phyloP scores from a whole-genome alignment of 2,888 invertebrate species.

The Tromatobia lineatoria region DNA sequence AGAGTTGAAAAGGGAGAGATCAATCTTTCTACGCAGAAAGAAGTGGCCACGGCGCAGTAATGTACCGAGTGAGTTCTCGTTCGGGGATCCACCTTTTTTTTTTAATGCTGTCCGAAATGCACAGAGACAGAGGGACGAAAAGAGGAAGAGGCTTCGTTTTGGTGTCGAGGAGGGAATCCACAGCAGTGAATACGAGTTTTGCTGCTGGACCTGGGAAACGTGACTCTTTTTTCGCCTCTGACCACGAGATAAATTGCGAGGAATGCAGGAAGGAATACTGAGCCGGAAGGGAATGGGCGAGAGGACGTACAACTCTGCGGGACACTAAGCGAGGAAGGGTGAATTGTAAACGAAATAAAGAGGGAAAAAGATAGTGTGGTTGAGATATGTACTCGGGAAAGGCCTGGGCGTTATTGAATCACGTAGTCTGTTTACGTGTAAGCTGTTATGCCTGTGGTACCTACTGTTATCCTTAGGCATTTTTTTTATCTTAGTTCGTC shows the following conservation, averaged over 20 bases:
- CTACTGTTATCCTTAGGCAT: conserved; percentile 35
- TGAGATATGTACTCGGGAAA: conserved; percentile 44
- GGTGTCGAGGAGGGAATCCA: conserved; percentile 24
- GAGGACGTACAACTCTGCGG: conserved; percentile 13
- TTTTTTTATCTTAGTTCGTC: background rate
- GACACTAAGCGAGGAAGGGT: conserved; percentile 13
- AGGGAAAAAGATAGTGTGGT: conserved; percentile 19
- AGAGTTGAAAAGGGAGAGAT: conserved; percentile 44
- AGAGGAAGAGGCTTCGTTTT: conserved; percentile 24
- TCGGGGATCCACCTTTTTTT: conserved; percentile 41
- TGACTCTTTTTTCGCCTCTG: conserved; percentile 64
- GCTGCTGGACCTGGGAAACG: conserved; percentile 48
- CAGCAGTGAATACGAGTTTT: conserved; percentile 49
- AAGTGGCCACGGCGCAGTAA: conserved; percentile 43
- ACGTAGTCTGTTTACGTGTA: conserved; percentile 75
- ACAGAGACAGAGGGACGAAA: conserved; percentile 18
- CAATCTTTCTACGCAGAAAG: conserved; percentile 48
- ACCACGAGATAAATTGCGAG: conserved; percentile 69
- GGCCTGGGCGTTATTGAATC: conserved; percentile 75
- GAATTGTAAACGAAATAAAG: conserved; percentile 38
- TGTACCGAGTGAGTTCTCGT: conserved; percentile 62
- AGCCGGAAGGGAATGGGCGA: conserved; percentile 29
- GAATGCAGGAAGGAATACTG: conserved; percentile 45
- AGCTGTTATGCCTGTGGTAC: conserved; percentile 64
- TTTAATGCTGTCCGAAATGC: background rate